phyloP scores from a whole-genome alignment of 2,888 invertebrate species.

The Ligdia adustata region DNA sequence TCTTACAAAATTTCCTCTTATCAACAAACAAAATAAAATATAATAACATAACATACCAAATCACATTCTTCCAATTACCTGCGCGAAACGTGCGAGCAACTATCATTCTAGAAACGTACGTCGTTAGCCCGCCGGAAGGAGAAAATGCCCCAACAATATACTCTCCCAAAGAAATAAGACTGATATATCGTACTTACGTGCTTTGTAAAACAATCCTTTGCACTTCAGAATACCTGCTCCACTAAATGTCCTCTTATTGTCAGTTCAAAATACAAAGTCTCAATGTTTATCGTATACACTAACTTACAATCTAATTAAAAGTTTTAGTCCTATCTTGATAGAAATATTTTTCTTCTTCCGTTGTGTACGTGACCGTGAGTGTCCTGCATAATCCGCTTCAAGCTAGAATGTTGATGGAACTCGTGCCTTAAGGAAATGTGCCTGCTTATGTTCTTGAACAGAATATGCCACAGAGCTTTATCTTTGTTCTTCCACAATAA shows the following conservation, averaged over 20 bases:
- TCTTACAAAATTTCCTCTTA: too few relatives aligned
- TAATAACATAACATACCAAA: too few relatives aligned
- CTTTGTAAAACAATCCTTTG: constrained; percentile 44
- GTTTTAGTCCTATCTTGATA: constrained; percentile 46
- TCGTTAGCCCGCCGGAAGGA: constrained; percentile 53
- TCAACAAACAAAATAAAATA: too few relatives aligned
- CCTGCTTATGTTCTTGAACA: constrained; percentile 81
- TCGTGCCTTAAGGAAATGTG: constrained; percentile 80
- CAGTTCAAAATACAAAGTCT: constrained; percentile 54
- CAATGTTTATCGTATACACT: constrained; percentile 43
- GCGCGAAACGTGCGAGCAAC: constrained; percentile 50
- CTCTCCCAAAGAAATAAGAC: constrained; percentile 54
- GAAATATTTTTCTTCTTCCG: constrained; percentile 61
- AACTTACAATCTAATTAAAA: constrained; percentile 41
- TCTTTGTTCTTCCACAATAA: constrained; percentile 83
- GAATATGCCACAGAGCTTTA: constrained; percentile 80
- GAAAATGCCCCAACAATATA: constrained; percentile 53
- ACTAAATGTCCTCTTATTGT: constrained; percentile 58
- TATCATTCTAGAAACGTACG: constrained; percentile 52
- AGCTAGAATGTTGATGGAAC: constrained; percentile 77
- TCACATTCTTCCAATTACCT: constrained; percentile 30
- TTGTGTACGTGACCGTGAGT: constrained; percentile 56
- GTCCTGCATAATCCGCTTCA: constrained; percentile 76
- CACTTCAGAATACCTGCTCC: constrained; percentile 45
- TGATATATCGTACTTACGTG: constrained; percentile 68